Conservation (phyloP, 2,797 vertebrate genomes). For the Arctocebus calabarensis region DNA sequence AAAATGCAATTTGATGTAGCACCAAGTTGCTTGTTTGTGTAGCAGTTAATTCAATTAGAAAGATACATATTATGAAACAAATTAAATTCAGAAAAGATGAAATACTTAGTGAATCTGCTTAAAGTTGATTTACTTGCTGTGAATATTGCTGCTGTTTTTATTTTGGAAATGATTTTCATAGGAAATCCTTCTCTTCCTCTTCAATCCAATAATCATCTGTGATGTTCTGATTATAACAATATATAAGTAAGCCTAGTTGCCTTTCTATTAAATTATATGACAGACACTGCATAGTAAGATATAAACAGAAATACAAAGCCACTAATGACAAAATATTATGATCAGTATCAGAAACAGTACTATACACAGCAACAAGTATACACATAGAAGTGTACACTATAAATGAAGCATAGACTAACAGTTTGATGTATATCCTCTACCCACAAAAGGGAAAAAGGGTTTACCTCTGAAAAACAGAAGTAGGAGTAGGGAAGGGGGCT, state of each 20-base stretch:
- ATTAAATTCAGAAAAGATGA: slow-evolving; percentile 67
- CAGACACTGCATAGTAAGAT: background rate
- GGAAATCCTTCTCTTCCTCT: background rate
- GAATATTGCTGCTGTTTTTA: background rate
- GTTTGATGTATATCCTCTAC: background rate
- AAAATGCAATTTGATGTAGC: slow-evolving; percentile 60
- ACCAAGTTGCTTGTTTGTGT: slow-evolving; percentile 57
- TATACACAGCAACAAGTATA: background rate
- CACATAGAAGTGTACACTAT: fast-evolving
- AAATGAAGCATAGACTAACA: background rate
- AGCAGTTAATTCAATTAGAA: slow-evolving; percentile 78
- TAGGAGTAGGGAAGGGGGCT: background rate
- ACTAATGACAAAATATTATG: background rate
- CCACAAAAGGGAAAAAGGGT: background rate
- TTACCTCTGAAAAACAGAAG: background rate
- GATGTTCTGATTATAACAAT: background rate
- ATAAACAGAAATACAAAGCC: background rate
- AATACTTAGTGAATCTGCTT: slow-evolving; percentile 63
- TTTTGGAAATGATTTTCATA: background rate
- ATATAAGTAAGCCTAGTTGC: background rate
- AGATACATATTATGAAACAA: slow-evolving; percentile 65
- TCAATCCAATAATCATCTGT: background rate
- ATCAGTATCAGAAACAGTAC: background rate
- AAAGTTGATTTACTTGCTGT: slow-evolving; percentile 26
- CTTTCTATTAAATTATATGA: background rate